Conservation (phyloP, 1,140 invertebrate species). For the Drosophila virilis region DNA sequence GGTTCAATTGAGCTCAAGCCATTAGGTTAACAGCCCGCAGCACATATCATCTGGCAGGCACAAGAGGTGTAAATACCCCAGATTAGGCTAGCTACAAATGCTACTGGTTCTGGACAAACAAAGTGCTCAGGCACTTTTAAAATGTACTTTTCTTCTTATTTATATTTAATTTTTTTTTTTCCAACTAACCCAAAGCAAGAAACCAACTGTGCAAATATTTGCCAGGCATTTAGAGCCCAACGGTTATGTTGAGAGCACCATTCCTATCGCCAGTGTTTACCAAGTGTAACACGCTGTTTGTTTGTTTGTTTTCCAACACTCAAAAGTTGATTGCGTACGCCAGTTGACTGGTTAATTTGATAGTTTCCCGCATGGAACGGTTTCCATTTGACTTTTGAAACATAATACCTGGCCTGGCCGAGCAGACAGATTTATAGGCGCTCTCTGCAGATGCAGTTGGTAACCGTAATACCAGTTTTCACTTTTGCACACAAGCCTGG, state of each 20-base stretch:
- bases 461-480: constrained; percentile 69
- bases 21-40: constrained; percentile 53
- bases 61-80: constrained; percentile 70
- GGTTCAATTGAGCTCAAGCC: constrained; percentile 16
- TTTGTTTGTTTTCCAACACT: constrained; percentile 76
- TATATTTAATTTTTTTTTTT: constrained; percentile 6
- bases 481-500: constrained; percentile 46
- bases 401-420: constrained; percentile 39
- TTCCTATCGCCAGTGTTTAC: constrained; percentile 58
- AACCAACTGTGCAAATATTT: constrained; percentile 68
- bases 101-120: constrained; percentile 60
- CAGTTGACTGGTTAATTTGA: background rate
- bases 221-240: constrained; percentile 45
- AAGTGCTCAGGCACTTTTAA: constrained; percentile 27
- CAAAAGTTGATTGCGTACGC: constrained; percentile 58
- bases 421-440: constrained; percentile 56
- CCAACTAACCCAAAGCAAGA: background rate
- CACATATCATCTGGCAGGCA: constrained; percentile 30
- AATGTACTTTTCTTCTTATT: constrained; percentile 28
- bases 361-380: constrained; percentile 2
- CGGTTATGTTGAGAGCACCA: constrained; percentile 18
- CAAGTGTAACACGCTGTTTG: constrained; percentile 74
- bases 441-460: constrained; percentile 1
- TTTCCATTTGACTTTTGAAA: constrained; percentile 42
- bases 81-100: constrained; percentile 64